Base-by-base conservation (phyloP, 1,140 invertebrate genomes). In the Campoletis sonorensis region DNA sequence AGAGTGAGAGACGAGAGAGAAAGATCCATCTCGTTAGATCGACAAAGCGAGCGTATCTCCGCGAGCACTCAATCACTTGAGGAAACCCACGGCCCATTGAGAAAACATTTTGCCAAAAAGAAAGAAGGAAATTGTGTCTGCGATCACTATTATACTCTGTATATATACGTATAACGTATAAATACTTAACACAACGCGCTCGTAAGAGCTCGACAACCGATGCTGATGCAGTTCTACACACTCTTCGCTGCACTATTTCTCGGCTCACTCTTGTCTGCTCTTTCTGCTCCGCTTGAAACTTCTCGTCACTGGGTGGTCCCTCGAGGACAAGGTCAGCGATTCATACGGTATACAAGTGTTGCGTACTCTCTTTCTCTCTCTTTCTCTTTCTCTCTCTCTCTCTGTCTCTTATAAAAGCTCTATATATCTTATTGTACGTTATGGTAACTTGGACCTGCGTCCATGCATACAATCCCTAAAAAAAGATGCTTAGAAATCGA, bases 281-380 rank as follows among this genome's bases (percentile, higher is more conserved):
- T 64, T 21, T n/a, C 30, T 15, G 54, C 76, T 78, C 37, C 15
- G 33, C 33, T 78, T 33, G 73, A 77, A 15, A 58, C 58, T 64
- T 40, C 30, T 33, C 76, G 76, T 78, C 54, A 67, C 76, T 78
- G 76, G 76, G 76, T 78, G 76, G 76, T 78, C 76, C 61, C 76
- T 64, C 76, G 76, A 78, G 76, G 76, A 78, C 76, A 67, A 78
- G 76, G 76, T 78, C 76, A 78, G 76, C 33, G 58, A 78, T 78
- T 78, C 76, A 78, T 78, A 40, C 54, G 15, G 1, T 49, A 67
- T 45, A 61, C 61, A 77, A 67, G 61, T 58, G 21, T 23, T 18
- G 54, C 13, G 13, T 45, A 1, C 8, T 10, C 40, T 45, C n/a
- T n/a, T n/a, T n/a, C n/a, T n/a, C n/a, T n/a, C n/a, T n/a, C n/a